phyloP scores from a whole-genome alignment of 2,888 invertebrate species.

The Eupithecia inturbata region DNA sequence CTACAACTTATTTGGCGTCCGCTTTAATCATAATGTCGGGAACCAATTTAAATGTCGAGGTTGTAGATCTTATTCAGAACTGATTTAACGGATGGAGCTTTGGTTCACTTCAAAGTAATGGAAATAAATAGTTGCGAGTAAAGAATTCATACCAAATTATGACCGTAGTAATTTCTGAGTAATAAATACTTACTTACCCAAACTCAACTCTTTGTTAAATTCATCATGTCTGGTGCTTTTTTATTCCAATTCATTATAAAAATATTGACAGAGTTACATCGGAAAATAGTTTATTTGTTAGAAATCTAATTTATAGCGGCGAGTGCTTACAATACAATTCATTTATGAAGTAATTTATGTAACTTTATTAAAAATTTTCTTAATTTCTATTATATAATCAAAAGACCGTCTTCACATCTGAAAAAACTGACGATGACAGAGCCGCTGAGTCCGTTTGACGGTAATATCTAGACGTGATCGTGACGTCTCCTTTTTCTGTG shows the following conservation, averaged over 20 bases:
- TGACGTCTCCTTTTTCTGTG: too few relatives aligned
- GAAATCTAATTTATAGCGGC: neutral
- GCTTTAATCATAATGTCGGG: conserved; percentile 41
- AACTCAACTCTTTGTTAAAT: too few relatives aligned
- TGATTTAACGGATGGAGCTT: conserved; percentile 7
- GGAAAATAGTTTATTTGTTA: neutral
- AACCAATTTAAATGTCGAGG: conserved; percentile 25
- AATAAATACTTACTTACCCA: too few relatives aligned
- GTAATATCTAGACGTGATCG: too few relatives aligned
- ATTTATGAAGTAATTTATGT: neutral
- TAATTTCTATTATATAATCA: neutral
- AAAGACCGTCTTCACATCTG: neutral
- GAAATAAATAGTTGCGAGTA: neutral
- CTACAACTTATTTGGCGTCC: conserved; percentile 38
- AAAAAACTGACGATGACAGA: neutral
- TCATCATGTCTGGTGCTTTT: too few relatives aligned
- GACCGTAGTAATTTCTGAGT: too few relatives aligned
- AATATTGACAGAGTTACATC: neutral
- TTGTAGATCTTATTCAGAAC: conserved; percentile 24
- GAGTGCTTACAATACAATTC: neutral
- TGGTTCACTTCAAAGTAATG: conserved; percentile 18
- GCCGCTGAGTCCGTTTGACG: too few relatives aligned
- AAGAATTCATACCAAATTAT: neutral
- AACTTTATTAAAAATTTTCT: neutral
- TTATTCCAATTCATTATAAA: too few relatives aligned